Conservation (phyloP, 2,113 vertebrate genomes). For the Megaleporinus macrocephalus region DNA sequence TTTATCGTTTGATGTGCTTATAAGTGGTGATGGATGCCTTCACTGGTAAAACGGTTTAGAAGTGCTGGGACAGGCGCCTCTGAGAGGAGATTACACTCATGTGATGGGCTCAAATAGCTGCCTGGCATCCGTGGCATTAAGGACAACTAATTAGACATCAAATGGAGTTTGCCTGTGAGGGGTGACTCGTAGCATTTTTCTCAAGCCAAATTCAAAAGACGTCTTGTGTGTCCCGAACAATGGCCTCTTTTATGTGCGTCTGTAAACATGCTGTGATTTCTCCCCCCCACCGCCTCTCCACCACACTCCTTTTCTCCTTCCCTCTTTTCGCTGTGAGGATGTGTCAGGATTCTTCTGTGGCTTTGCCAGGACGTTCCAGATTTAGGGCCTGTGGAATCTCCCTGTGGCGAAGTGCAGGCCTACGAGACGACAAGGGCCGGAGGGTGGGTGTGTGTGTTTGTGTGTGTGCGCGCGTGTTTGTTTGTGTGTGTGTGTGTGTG, state of each 20-base stretch:
- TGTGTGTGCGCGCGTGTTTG: not conserved
- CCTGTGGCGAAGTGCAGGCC: constrained; percentile 38
- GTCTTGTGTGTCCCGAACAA: constrained; percentile 54
- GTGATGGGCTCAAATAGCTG: constrained; percentile 51
- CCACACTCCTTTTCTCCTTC: not conserved
- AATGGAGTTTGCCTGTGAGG: constrained; percentile 54
- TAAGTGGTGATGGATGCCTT: constrained; percentile 9
- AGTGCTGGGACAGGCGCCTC: constrained; percentile 14
- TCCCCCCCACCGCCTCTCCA: too few species aligned
- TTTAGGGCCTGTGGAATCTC: constrained; percentile 44
- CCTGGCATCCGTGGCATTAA: constrained; percentile 51
- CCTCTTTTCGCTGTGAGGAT: constrained; percentile 21
- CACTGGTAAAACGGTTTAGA: not conserved
- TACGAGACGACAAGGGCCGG: not conserved
- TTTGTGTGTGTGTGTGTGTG: not conserved
- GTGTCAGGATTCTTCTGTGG: constrained; percentile 55
- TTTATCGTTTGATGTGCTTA: not conserved
- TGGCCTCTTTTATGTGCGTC: constrained; percentile 49
- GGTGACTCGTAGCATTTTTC: constrained; percentile 50
- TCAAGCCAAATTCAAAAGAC: constrained; percentile 57
- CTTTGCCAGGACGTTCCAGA: constrained; percentile 54
- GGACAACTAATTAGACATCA: constrained; percentile 54
- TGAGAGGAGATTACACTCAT: constrained; percentile 50
- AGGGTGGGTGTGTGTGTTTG: not conserved
- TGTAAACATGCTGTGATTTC: constrained; percentile 43